Base-by-base conservation (phyloP, 2,113 vertebrate species). In the Gracilinanus agilis region DNA sequence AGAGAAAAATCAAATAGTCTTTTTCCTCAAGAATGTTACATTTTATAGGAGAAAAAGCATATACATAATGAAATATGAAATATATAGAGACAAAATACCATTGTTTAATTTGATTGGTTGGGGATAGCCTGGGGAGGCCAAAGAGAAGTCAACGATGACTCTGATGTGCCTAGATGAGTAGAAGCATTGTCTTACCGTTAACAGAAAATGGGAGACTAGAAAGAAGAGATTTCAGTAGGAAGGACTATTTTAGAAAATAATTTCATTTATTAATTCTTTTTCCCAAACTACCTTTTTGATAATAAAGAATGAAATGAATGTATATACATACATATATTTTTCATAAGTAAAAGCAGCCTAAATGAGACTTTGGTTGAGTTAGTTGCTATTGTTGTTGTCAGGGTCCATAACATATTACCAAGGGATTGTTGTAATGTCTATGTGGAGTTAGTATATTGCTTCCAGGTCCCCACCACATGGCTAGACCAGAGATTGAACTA, bases 161-260 rank as follows among this genome's bases (percentile, higher is more conserved):
- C 49, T 83, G 67, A 83, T 83, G 19, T 40, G 34, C 13, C 34
- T 58, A 34, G 61, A 13, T 75, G 67, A 40, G 13, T 40, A 2
- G 4, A 7, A 40, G 19, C 34, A n/a, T 75, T 75, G 61, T n/a
- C n/a, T 40, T 83, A 83, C 1, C n/a, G 40, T 40, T 83, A 83
- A 40, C 2, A 83, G 67, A 83, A 83, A 16, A 29, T 29, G 4
- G 54, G 88, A 93, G 94, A 21, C 7, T 53, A 89, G 75, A 44
- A 93, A 94, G 95, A 23, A 56, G 56, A 54, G 44, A 23, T 40
- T 95, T 75, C 13, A 56, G 6, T 89, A 55, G 44, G 83, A 94
- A 94, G 49, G 40, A 9, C 11, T 55, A 58, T 40, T 56, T 49
- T 54, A 58, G 21, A 44, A 53, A n/a, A 83, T 49, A 21, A 9